These are phyloP conservation scores for Phaenicophaeus curvirostris DNA, from an alignment of 2,797 vertebrate species.

Conservation along the genomic window DNA sequence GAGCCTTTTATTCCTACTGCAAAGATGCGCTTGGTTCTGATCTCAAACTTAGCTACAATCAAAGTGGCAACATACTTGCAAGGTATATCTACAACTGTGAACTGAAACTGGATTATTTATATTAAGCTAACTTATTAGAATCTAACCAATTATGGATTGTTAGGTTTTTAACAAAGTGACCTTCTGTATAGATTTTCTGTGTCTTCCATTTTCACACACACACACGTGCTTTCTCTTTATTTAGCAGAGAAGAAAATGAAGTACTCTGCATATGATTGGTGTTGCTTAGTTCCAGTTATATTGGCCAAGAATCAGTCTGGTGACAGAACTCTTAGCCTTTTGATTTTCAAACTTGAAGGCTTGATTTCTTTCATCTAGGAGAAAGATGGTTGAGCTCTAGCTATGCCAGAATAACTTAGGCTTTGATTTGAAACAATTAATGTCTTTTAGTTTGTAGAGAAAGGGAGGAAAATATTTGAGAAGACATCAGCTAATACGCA, in stretches of 20 bases:
- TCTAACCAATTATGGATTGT: not conserved
- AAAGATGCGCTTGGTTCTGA: constrained; percentile 85
- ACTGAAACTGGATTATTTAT: not conserved
- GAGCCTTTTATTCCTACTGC: constrained; percentile 92
- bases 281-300: not conserved
- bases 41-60: constrained; percentile 79
- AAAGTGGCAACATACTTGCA: constrained; percentile 83
- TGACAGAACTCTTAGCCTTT: not conserved
- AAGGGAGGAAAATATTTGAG: not conserved
- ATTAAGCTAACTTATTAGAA: not conserved
- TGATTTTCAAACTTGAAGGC: not conserved
- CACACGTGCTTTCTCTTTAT: not conserved
- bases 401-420: not conserved
- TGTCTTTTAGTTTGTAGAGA: not conserved
- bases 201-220: not conserved
- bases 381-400: not conserved
- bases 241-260: not conserved
- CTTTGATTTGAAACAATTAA: not conserved
- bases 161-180: not conserved
- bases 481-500: not conserved
- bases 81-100: constrained; percentile 76
- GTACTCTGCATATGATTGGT: not conserved
- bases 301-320: not conserved
- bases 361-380: not conserved
- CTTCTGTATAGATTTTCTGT: not conserved